phyloP scores from a whole-genome alignment of 2,888 invertebrate species.

The Pammene fasciana region DNA sequence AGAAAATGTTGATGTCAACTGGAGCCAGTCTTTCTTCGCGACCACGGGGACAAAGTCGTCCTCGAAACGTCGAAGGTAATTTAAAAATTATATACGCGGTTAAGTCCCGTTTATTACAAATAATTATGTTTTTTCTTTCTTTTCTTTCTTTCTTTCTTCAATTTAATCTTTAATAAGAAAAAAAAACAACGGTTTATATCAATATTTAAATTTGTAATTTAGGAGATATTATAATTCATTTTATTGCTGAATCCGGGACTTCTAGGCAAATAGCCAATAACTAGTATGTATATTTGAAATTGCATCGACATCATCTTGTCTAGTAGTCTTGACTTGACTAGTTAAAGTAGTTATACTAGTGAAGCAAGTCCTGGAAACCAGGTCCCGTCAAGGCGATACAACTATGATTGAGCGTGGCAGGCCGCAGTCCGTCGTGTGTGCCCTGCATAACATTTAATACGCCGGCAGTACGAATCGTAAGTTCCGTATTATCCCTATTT shows the following conservation, averaged over 20 bases:
- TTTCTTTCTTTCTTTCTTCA: too few species aligned
- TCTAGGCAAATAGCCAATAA: background rate
- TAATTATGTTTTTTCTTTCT: too few species aligned
- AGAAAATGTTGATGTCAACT: too few species aligned
- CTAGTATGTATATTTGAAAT: background rate
- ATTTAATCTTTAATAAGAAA: too few species aligned
- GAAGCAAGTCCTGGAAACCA: conserved; percentile 51
- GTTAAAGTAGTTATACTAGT: conserved; percentile 55
- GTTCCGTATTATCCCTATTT: conserved; percentile 50
- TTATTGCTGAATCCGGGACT: background rate
- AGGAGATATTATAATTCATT: background rate
- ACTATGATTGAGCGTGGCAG: conserved; percentile 48
- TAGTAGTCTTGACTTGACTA: conserved; percentile 44
- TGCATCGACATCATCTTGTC: conserved; percentile 26
- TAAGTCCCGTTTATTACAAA: too few species aligned
- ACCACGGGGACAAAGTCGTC: too few species aligned
- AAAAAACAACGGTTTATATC: background rate
- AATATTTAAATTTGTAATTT: background rate
- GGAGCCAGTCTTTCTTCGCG: too few species aligned
- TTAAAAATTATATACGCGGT: too few species aligned
- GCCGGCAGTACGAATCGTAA: conserved; percentile 59
- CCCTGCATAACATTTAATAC: conserved; percentile 42
- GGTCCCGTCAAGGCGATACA: conserved; percentile 50
- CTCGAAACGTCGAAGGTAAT: too few species aligned
- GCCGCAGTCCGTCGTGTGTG: conserved; percentile 39